Percentiles rank a stretch among this genome's conserved stretches.
Evolutionary conservation across 2,113 vertebrate genomes (phyloP).

Genomic region (Otis tarda): DNA sequence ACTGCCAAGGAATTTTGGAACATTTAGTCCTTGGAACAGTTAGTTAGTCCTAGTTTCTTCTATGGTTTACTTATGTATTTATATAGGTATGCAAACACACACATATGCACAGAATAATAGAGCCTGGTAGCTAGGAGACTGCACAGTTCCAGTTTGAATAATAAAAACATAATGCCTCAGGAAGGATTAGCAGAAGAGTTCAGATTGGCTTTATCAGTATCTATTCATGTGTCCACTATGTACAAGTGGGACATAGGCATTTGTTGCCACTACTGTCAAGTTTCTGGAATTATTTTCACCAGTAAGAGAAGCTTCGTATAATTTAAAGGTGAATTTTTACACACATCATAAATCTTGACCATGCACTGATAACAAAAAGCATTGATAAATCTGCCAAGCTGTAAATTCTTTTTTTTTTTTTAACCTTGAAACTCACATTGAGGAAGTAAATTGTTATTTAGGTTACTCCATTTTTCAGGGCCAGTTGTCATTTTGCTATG

Average conservation of each 20-base stretch:
- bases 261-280: not conserved
- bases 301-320: not conserved
- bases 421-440: not conserved
- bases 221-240: not conserved
- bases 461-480: not conserved
- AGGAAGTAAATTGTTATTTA: not conserved
- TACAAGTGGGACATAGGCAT: not conserved
- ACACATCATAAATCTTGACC: not conserved
- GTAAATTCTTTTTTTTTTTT: not conserved
- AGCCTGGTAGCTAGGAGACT: not conserved
- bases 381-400: not conserved
- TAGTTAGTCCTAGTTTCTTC: not conserved
- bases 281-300: not conserved
- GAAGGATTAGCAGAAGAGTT: slow-evolving; percentile 5
- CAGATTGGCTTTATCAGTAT: not conserved
- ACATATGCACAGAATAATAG: not conserved
- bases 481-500: not conserved
- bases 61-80: not conserved
- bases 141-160: not conserved
- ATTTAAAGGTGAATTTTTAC: not conserved
- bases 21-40: not conserved
- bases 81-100: not conserved
- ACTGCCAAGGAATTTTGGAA: not conserved
- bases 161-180: not conserved
- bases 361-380: not conserved